phyloP scores from a whole-genome alignment of 2,888 invertebrate species.

The Scrobipalpa costella region DNA sequence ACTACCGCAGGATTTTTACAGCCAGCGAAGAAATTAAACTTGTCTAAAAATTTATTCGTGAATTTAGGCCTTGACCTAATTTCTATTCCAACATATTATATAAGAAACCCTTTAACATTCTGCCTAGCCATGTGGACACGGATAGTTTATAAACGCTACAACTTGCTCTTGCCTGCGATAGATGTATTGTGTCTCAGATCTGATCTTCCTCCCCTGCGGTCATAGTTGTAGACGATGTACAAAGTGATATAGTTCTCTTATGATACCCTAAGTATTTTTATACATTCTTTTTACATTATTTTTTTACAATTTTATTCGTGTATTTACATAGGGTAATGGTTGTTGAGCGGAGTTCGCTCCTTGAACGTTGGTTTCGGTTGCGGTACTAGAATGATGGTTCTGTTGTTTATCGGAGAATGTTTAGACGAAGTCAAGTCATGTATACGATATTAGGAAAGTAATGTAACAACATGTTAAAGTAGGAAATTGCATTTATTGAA shows the following conservation, averaged over 20 bases:
- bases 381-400: conserved; percentile 56
- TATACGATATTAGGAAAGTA: conserved; percentile 70
- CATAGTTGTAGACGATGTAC: conserved; percentile 72
- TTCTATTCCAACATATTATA: too few species aligned
- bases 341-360: conserved; percentile 54
- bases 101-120: too few species aligned
- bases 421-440: conserved; percentile 65
- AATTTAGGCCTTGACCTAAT: too few species aligned
- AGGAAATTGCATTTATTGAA: conserved; percentile 75
- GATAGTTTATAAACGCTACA: neutral
- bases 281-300: conserved; percentile 78
- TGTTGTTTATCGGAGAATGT: conserved; percentile 53
- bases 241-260: conserved; percentile 81
- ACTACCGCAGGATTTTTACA: too few species aligned
- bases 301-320: conserved; percentile 78
- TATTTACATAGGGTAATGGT: conserved; percentile 64
- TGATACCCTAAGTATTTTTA: conserved; percentile 79
- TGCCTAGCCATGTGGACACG: neutral
- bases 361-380: conserved; percentile 64
- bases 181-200: conserved; percentile 43
- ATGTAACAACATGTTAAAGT: conserved; percentile 66
- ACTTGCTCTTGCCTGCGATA: conserved; percentile 23
- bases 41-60: too few species aligned
- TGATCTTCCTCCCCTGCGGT: conserved; percentile 68
- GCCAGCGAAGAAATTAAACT: too few species aligned